Base-by-base conservation (phyloP, 2,113 vertebrate genomes). In the Oryzias celebensis region DNA sequence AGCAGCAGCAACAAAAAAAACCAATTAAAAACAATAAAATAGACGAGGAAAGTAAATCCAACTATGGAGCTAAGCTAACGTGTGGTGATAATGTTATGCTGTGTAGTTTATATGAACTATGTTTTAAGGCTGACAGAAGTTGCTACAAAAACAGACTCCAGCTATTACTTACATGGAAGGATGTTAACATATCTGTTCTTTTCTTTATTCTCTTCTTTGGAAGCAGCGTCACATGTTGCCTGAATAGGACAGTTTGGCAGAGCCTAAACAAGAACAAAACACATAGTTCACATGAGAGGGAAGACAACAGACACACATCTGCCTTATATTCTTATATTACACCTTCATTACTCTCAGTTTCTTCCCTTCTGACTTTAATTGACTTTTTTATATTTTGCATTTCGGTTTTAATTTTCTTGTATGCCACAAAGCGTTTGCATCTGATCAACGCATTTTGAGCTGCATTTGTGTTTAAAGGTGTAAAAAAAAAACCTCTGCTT, bases 131-230 rank as follows among this genome's bases (percentile, higher is more conserved):
- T 28, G 26, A 28, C 26, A 28, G 36, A 36, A 36, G 36, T 10
- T 36, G 12, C 10, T 12, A 36, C 36, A 3, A 41, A 42, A n/a
- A 48, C 3, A 14, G n/a, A 4, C 28, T 42, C 17, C 4, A 52
- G 42, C 16, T 13, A 57, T 76, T 36, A 87, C 96, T 85, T 88
- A 99, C 97, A 98, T 72, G 97, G 97, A 73, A 99, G 88, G 88
- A 99, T 99, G 91, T 99, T 99, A 75, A 98, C 95, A 0, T 99
- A 99, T 92, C 97, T 89, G 88, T 99, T 99, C 91, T 99, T 99
- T 91, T 99, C 97, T 85, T 98, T 98, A 85, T 99, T 99, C 89
- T 99, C 96, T 78, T 99, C 97, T 77, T 99, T 99, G 58, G 96
- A 98, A 62, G 97, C 97, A 55, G 96, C 97, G 67, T 99, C 96